Base-by-base conservation (phyloP, 2,113 vertebrate species). In the Thryonomys swinderianus region DNA sequence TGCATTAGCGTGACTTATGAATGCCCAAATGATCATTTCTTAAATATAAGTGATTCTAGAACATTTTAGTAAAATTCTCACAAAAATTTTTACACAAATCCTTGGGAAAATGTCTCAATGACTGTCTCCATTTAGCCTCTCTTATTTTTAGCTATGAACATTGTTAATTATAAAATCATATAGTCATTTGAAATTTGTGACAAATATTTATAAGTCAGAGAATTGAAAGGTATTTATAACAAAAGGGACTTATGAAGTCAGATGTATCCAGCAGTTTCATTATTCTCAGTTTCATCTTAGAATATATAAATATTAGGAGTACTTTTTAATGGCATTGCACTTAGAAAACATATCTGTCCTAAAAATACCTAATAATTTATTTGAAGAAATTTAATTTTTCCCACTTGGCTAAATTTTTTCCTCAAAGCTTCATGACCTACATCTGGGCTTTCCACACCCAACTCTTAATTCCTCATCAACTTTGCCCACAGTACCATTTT, bases 121-220 rank as follows among this genome's bases (percentile, higher is more conserved):
- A 79, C 53, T 73, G 40, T 82, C 13, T 91, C 30, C 9, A 82
- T 64, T 80, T 74, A 48, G 25, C 76, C 69, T 18, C 13, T 90
- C 85, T 80, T 66, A 55, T 85, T 90, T 73, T 89, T 53, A 80
- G 25, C n/a, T 82, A 73, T 10, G 40, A 45, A 6, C 12, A 42
- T 86, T 71, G 92, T 59, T 45, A 51, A 51, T 53, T 51, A 1
- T 78, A 78, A 78, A 78, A 76, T 76, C 48, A 32, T 87, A 94
- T 69, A 74, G 32, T 73, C 4, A 66, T 64, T 82, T 85, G 34
- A 96, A 51, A 5, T 27, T 2, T 57, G 85, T 30, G 53, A 32
- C 42, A 95, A 91, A 94, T 23, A 90, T 27, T 80, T 80, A 57
- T 61, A 85, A 88, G 92, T 69, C 42, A 95, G 48, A 83, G 6